These are phyloP conservation scores for Proteles cristata DNA, from an alignment of 2,113 vertebrate genomes.

Conservation along the genomic window DNA sequence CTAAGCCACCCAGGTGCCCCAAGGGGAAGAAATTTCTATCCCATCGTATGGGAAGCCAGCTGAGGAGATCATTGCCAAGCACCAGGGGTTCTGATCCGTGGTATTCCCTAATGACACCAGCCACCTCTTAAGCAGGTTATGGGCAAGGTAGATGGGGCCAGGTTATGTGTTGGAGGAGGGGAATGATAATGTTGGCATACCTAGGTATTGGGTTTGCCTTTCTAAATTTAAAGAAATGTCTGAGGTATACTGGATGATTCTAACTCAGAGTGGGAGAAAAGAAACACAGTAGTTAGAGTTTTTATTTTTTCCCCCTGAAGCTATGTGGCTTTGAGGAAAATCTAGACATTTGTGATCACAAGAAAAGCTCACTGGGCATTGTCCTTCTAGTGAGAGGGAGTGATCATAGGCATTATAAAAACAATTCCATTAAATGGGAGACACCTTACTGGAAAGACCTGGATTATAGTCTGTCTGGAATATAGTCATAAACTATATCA, in stretches of 20 bases:
- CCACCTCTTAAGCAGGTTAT: neutral
- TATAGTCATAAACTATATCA: neutral
- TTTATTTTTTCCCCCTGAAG: neutral
- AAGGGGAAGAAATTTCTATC: neutral
- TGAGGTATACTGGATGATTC: neutral
- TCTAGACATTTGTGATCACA: neutral
- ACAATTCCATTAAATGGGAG: neutral
- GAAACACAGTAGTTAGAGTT: neutral
- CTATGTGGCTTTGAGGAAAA: conserved; percentile 22
- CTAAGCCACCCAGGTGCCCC: too few relatives aligned
- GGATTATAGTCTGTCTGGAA: neutral
- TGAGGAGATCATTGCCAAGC: neutral
- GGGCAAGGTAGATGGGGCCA: neutral
- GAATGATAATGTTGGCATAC: neutral
- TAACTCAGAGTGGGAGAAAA: neutral
- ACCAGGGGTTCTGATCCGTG: neutral
- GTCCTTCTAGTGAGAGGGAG: neutral
- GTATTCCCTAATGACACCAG: neutral
- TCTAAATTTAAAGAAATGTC: conserved; percentile 27
- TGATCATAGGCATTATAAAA: neutral
- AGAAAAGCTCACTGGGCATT: neutral
- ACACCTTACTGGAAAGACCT: neutral
- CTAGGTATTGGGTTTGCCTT: neutral
- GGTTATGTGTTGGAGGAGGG: neutral
- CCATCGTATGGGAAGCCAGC: neutral